These are phyloP conservation scores for Deroplatys truncata DNA, from an alignment of 2,888 invertebrate species.

Conservation along the genomic window DNA sequence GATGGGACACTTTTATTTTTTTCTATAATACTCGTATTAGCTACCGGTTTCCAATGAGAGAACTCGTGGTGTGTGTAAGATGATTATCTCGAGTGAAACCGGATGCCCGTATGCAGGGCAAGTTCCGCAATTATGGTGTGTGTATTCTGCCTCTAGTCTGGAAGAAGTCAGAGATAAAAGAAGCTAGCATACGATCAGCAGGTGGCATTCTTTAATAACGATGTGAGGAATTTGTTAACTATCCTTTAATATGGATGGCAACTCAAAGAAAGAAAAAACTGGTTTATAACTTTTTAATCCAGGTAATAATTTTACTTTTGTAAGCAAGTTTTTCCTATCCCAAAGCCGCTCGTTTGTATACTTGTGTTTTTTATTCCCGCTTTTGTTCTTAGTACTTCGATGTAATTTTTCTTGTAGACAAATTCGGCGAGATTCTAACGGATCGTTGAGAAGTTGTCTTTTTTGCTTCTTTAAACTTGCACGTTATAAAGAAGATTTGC, in stretches of 20 bases:
- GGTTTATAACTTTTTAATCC: neutral
- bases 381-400: neutral
- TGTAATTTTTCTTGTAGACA: neutral
- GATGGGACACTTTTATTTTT: neutral
- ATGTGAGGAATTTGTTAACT: neutral
- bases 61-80: neutral
- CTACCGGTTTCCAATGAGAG: neutral
- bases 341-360: neutral
- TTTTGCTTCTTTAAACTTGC: too few species aligned
- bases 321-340: neutral
- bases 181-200: neutral
- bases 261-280: neutral
- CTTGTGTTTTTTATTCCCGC: neutral
- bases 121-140: neutral
- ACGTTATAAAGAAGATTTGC: too few species aligned
- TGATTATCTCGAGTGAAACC: neutral
- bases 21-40: neutral
- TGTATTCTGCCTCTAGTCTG: neutral
- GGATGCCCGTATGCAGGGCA: neutral
- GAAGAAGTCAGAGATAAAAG: neutral
- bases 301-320: neutral
- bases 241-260: neutral
- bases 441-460: neutral
- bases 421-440: neutral
- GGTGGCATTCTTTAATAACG: neutral